phyloP scores from a whole-genome alignment of 2,113 vertebrate species.

The Naja naja region DNA sequence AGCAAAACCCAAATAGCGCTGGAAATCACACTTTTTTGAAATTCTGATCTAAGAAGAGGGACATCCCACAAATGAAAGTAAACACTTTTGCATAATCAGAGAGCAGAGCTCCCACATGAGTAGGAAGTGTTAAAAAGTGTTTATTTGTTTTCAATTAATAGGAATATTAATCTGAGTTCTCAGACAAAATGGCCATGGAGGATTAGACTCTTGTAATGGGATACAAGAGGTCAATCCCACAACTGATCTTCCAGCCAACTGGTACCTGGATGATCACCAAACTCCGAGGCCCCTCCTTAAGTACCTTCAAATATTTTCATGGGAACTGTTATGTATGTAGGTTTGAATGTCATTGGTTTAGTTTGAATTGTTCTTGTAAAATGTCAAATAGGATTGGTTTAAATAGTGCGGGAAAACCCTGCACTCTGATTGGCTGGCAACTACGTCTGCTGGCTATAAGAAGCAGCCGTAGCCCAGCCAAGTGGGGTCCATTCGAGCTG shows the following conservation, averaged over 20 bases:
- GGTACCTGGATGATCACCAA: not conserved
- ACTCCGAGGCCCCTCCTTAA: not conserved
- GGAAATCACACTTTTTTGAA: not conserved
- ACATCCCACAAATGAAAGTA: not conserved
- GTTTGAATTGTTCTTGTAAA: too few relatives aligned
- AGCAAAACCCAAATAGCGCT: not conserved
- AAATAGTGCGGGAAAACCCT: too few relatives aligned
- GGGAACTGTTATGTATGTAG: too few relatives aligned
- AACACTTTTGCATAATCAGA: not conserved
- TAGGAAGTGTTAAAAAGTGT: not conserved
- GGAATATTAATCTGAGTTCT: not conserved
- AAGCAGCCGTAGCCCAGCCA: too few relatives aligned
- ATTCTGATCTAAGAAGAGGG: not conserved
- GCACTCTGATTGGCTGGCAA: too few relatives aligned
- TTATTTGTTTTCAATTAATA: not conserved
- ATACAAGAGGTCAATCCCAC: not conserved
- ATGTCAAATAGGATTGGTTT: too few relatives aligned
- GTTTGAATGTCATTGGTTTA: too few relatives aligned
- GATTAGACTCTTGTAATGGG: not conserved
- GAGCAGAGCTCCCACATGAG: not conserved
- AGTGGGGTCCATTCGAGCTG: too few relatives aligned
- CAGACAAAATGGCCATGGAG: not conserved
- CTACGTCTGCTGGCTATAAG: too few relatives aligned
- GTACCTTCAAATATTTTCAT: not conserved
- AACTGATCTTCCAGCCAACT: not conserved